Conservation (phyloP, 2,113 vertebrate species). For the Ranitomeya imitator region DNA sequence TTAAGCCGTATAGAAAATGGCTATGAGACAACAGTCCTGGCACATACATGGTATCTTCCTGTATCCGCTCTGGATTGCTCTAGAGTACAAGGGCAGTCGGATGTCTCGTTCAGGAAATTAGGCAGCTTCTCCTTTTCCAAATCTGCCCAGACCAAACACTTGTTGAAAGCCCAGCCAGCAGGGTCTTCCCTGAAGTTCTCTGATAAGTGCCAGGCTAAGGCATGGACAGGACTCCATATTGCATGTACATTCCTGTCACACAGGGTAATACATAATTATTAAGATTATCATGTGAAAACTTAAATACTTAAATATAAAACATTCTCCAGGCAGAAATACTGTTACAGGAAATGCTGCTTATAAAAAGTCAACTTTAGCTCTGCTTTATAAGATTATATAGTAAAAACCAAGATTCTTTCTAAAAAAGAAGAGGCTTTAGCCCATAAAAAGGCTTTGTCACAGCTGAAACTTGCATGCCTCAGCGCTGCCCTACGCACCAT, state of each 20-base stretch:
- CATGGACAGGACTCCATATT: constrained; percentile 84
- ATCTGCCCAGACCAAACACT: constrained; percentile 82
- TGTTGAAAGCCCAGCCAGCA: constrained; percentile 78
- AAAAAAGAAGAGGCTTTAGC: no score
- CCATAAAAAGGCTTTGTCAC: background rate
- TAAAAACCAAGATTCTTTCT: no score
- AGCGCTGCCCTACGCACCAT: no score
- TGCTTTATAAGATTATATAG: no score
- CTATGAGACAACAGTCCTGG: background rate
- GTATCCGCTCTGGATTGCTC: constrained; percentile 90
- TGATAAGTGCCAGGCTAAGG: constrained; percentile 91
- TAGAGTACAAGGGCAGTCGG: constrained; percentile 91
- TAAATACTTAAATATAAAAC: background rate
- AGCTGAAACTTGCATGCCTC: no score
- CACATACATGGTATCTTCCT: constrained; percentile 89
- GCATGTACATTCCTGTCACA: constrained; percentile 78
- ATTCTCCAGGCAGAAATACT: background rate
- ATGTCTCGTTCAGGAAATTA: constrained; percentile 79
- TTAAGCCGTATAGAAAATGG: background rate
- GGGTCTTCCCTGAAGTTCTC: constrained; percentile 78
- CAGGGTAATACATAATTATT: background rate
- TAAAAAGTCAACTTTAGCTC: background rate
- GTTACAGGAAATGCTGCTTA: background rate
- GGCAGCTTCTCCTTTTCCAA: constrained; percentile 76
- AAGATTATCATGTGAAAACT: background rate